These are phyloP conservation scores for Oedothorax gibbosus DNA, from an alignment of 1,140 invertebrate genomes.

Conservation along the genomic window DNA sequence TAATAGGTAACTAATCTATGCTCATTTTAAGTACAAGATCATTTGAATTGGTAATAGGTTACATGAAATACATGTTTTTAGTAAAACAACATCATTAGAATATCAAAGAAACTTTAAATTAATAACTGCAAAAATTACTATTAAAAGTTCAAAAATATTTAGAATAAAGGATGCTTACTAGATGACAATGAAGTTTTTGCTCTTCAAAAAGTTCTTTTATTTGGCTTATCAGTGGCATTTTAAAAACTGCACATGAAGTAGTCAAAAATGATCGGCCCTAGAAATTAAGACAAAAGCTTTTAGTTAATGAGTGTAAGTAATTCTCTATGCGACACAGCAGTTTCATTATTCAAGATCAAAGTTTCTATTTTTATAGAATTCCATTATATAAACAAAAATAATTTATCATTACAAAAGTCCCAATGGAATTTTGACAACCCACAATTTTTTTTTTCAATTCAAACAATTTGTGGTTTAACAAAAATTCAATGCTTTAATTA, in stretches of 20 bases:
- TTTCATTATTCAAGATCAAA: background rate
- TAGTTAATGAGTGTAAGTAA: background rate
- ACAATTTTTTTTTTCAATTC: background rate
- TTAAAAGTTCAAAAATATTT: too few relatives aligned
- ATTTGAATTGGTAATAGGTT: background rate
- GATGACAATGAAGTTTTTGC: conserved; percentile 26
- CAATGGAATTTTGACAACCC: background rate
- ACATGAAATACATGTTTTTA: background rate
- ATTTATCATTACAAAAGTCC: too few relatives aligned
- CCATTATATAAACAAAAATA: background rate
- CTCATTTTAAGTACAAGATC: too few relatives aligned
- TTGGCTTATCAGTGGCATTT: background rate
- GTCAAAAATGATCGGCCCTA: conserved; percentile 32
- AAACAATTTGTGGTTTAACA: background rate
- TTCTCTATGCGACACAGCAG: background rate
- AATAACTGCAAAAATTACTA: background rate
- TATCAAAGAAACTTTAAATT: background rate
- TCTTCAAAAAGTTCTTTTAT: conserved; percentile 20
- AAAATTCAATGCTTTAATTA: background rate
- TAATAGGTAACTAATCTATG: too few relatives aligned
- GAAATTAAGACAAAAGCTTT: background rate
- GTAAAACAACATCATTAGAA: background rate
- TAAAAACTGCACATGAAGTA: conserved; percentile 27
- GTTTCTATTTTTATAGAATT: background rate
- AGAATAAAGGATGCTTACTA: conserved; percentile 5